Evolutionary conservation across 1,140 invertebrate genomes (phyloP), one percentile per base, ranked within the genome.

Genomic region (Drosophila nikananu): DNA sequence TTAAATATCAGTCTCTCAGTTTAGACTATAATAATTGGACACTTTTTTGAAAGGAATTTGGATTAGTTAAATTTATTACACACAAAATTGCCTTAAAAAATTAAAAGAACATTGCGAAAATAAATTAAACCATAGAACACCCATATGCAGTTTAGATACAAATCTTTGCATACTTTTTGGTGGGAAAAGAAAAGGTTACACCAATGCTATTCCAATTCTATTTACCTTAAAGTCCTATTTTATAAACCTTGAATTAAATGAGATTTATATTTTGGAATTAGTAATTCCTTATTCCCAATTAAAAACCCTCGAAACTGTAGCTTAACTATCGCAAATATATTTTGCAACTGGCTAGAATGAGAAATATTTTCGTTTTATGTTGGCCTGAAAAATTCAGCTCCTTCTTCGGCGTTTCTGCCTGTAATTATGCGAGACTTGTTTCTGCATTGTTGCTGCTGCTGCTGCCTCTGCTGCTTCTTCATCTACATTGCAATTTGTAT

Each of bases 401-500:
- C 46, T 82, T 73, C 54, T 39, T 55, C 5, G 54, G 5, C 15
- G 9, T 39, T 57, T 25, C 66, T 49, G 78, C 32, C 60, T 83
- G 83, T 77, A 86, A 86, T 87, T 87, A 87, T 89, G 84, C 77
- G 62, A 87, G 64, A 74, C 82, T 42, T 70, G 73, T 80, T 81
- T 27, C 49, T 51, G 77, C 59, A 42, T 42, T 78, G 62, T 12
- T 58, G 72, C 15, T 83, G 76, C 19, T 70, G 66, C 60, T 48
- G 66, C 27, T 67, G 57, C 15, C 51, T 61, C 27, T 86, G 60
- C 68, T 77, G 55, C 84, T 90, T 86, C 86, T 86, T 86, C 86
- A 66, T 81, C 81, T 76, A 68, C 76, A 90, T 86, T 90, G 86
- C 86, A 90, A 90, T 90, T 90, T 90, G 86, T 90, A 90, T 90